phyloP scores from a whole-genome alignment of 2,888 invertebrate species.

The Epicampocera succincta region DNA sequence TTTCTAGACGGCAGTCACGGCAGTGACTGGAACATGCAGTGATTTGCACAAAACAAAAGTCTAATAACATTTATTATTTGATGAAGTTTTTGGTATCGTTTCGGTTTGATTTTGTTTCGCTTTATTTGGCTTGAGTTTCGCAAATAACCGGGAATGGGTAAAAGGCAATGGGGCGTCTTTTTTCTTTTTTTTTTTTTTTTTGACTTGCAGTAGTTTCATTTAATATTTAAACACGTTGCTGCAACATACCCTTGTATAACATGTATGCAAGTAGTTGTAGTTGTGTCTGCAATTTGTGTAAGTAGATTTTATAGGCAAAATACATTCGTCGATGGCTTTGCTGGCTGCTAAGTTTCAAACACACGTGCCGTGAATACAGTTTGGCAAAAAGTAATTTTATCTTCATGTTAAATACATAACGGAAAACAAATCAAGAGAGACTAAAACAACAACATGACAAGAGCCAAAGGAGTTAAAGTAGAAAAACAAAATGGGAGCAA shows the following conservation, averaged over 20 bases:
- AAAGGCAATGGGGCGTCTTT: constrained; percentile 24
- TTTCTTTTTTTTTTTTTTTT: too few species aligned
- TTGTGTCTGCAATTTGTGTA: neutral
- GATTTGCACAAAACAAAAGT: constrained; percentile 24
- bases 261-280: neutral
- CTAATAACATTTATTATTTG: constrained; percentile 15
- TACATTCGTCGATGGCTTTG: neutral
- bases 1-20: constrained; percentile 25
- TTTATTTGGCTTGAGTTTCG: constrained; percentile 55
- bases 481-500: neutral
- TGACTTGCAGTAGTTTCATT: constrained; percentile 24
- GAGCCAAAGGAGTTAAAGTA: neutral
- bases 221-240: constrained; percentile 10
- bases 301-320: neutral
- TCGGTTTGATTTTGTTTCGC: constrained; percentile 27
- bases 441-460: constrained; percentile 5
- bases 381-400: constrained; percentile 19
- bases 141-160: constrained; percentile 61
- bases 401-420: constrained; percentile 43
- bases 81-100: constrained; percentile 20
- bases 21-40: constrained; percentile 42
- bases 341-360: neutral
- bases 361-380: neutral
- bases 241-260: too few species aligned
- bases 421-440: constrained; percentile 52